Conservation (phyloP, 92 coral and sea anemone genomes). For the Blastomussa wellsi region DNA sequence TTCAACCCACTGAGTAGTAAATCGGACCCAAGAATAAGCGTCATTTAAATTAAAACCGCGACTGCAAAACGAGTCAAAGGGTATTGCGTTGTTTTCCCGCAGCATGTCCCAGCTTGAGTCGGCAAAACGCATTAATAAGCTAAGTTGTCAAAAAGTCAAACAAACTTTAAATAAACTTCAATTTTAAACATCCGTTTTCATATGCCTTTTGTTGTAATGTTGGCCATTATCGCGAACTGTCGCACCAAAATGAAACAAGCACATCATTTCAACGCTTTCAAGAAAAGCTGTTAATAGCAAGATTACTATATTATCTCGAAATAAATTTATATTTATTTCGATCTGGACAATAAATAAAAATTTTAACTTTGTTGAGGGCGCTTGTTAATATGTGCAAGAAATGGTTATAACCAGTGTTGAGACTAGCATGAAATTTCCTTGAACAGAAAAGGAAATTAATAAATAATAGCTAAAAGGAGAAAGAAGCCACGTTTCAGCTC, state of each 20-base stretch:
- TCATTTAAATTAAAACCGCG: conserved; percentile 16
- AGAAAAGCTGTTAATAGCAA: conserved; percentile 2
- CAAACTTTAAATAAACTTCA: conserved; percentile 1
- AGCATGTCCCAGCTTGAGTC: conserved; percentile 27
- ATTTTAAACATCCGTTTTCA: background rate
- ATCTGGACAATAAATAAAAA: background rate
- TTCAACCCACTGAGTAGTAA: conserved; percentile 19
- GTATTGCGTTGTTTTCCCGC: background rate
- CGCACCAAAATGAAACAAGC: background rate
- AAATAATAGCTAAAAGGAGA: background rate
- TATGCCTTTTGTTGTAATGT: background rate
- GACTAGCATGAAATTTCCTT: background rate
- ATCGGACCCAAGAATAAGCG: background rate
- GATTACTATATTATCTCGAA: background rate
- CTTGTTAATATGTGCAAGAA: background rate
- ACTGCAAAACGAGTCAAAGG: background rate
- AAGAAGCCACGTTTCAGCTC: background rate
- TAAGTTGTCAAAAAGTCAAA: conserved; percentile 2
- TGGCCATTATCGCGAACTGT: background rate
- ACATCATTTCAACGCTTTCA: background rate
- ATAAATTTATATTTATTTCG: background rate
- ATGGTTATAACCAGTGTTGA: background rate
- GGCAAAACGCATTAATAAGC: background rate
- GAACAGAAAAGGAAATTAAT: background rate
- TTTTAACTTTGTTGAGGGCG: background rate